Conservation (phyloP, 2,888 invertebrate species). For the Cacoxenus indagator region DNA sequence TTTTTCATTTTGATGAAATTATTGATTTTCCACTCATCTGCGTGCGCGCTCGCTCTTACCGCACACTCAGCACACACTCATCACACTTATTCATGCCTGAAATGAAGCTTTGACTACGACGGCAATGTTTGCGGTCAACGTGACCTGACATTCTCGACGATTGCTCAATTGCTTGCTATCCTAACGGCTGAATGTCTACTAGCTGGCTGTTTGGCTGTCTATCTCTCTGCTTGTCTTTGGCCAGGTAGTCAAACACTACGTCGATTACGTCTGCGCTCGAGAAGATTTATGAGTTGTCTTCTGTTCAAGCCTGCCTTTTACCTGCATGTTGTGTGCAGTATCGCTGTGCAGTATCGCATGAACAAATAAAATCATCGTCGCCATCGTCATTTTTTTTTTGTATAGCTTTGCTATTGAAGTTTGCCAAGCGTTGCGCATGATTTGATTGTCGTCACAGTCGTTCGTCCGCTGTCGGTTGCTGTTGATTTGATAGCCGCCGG, state of each 20-base stretch:
- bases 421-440: slow-evolving; percentile 35
- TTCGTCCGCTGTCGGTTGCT: not conserved
- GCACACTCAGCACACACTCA: not conserved
- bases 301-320: not conserved
- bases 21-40: slow-evolving; percentile 58
- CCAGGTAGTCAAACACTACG: slow-evolving; percentile 27
- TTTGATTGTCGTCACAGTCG: slow-evolving; percentile 35
- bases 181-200: slow-evolving; percentile 39
- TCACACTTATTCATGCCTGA: not conserved
- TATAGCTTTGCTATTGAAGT: not conserved
- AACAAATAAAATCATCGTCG: slow-evolving; percentile 50
- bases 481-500: slow-evolving; percentile 1
- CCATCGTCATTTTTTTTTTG: not conserved
- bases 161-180: slow-evolving; percentile 51
- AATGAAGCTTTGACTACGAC: too few species aligned
- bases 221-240: not conserved
- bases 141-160: slow-evolving; percentile 44
- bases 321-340: not conserved
- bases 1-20: slow-evolving; percentile 65
- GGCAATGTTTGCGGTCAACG: slow-evolving; percentile 38
- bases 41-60: not conserved
- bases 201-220: slow-evolving; percentile 25
- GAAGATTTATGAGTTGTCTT: slow-evolving; percentile 60
- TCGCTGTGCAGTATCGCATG: slow-evolving; percentile 27
- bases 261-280: slow-evolving; percentile 25